A percentile compares a stretch with the other conserved stretches of the same genome.
phyloP scores from a whole-genome alignment of 2,113 vertebrate genomes.

The Eulacestoma nigropectus region DNA sequence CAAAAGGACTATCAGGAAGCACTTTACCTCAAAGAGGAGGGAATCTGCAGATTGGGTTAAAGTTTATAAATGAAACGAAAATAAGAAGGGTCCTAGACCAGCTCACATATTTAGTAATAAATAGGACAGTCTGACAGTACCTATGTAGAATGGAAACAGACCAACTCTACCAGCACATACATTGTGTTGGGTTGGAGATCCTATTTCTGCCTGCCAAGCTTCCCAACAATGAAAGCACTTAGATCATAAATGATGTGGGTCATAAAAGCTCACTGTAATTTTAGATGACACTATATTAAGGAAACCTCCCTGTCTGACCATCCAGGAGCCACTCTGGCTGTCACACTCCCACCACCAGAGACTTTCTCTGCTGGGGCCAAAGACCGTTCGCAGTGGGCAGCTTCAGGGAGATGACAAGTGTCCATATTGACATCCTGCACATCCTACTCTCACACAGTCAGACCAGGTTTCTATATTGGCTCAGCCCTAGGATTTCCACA shows the following conservation, averaged over 20 bases:
- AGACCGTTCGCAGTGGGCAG: accelerated
- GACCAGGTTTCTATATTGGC: not conserved
- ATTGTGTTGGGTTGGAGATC: not conserved
- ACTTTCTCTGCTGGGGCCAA: not conserved
- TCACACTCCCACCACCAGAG: not conserved
- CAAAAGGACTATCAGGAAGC: not conserved
- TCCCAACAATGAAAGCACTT: not conserved
- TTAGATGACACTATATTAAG: not conserved
- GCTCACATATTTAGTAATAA: not conserved
- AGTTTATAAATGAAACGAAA: not conserved
- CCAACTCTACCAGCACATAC: not conserved
- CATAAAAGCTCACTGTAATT: not conserved
- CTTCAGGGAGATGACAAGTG: not conserved
- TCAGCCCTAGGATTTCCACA: not conserved
- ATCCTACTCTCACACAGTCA: not conserved
- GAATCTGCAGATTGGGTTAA: not conserved
- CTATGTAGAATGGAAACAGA: not conserved
- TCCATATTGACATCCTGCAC: not conserved
- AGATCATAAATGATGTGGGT: not conserved
- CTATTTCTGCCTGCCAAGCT: not conserved
- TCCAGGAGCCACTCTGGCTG: not conserved
- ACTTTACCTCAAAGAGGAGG: not conserved
- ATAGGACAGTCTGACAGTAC: not conserved
- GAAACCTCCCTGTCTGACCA: not conserved
- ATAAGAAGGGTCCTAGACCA: not conserved